phyloP scores from a whole-genome alignment of 2,797 vertebrate genomes.

The Anguilla marmorata region DNA sequence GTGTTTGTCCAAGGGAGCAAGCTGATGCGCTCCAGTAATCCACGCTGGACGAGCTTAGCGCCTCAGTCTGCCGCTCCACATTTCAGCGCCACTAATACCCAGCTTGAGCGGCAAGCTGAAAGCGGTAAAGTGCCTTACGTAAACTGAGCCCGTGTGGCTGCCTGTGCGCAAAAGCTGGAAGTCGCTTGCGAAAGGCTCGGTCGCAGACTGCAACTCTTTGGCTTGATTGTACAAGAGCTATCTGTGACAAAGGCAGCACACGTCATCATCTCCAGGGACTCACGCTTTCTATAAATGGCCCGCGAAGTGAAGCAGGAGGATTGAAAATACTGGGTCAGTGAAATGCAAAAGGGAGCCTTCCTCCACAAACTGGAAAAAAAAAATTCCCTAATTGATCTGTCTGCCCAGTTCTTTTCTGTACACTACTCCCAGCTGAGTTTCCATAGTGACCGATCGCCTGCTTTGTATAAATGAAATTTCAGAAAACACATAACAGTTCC shows the following conservation, averaged over 20 bases:
- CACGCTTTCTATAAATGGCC: not conserved
- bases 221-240: not conserved
- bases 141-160: not conserved
- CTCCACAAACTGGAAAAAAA: not conserved
- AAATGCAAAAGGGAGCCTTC: not conserved
- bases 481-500: not conserved
- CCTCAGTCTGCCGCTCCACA: not conserved
- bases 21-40: not conserved
- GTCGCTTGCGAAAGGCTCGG: not conserved
- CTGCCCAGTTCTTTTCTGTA: not conserved
- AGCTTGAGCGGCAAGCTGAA: not conserved
- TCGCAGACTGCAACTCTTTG: not conserved
- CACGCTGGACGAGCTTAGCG: not conserved
- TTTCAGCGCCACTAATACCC: not conserved
- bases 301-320: not conserved
- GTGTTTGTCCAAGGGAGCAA: not conserved
- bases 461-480: not conserved
- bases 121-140: not conserved
- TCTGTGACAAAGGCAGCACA: not conserved
- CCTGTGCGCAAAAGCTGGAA: not conserved
- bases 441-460: not conserved
- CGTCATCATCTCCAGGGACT: not conserved
- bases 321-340: not conserved
- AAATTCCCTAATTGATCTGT: not conserved
- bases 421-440: slow-evolving; percentile 2